Evolutionary conservation across 2,888 invertebrate genomes (phyloP).

Genomic region (Cantharis rustica): DNA sequence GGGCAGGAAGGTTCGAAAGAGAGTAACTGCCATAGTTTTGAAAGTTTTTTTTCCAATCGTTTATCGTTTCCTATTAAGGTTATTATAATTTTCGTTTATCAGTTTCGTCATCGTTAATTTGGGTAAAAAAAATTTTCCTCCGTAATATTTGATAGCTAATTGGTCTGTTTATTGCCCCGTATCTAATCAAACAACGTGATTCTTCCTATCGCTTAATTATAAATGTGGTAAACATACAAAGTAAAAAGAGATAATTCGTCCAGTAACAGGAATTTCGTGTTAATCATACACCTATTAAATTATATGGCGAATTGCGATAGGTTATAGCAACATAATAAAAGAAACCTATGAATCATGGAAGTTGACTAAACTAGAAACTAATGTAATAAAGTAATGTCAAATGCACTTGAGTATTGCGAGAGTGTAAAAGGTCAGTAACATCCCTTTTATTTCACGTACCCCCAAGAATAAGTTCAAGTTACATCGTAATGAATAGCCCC

Average conservation of each 20-base stretch:
- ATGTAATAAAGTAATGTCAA: not conserved
- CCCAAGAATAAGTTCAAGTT: constrained; percentile 44
- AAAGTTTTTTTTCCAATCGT: not conserved
- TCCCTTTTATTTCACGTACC: constrained; percentile 29
- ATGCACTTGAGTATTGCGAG: not conserved
- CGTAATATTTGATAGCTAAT: not conserved
- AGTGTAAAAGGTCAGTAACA: constrained; percentile 4
- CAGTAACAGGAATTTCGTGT: not conserved
- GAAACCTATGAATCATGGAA: not conserved
- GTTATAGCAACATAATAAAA: not conserved
- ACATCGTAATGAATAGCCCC: constrained; percentile 45
- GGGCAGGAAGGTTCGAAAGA: too few relatives aligned
- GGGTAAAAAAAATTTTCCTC: not conserved
- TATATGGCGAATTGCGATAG: not conserved
- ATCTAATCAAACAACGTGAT: not conserved
- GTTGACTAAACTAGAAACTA: not conserved
- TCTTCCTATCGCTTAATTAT: not conserved
- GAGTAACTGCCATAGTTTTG: too few relatives aligned
- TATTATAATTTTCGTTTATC: not conserved
- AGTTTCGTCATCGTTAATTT: not conserved
- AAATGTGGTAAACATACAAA: not conserved
- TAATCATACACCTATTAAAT: not conserved
- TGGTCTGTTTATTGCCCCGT: not conserved
- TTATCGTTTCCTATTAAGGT: not conserved
- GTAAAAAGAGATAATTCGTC: not conserved